Evolutionary conservation across 92 coral and sea anemone species (phyloP).

Genomic region (Parazoanthus swiftii): DNA sequence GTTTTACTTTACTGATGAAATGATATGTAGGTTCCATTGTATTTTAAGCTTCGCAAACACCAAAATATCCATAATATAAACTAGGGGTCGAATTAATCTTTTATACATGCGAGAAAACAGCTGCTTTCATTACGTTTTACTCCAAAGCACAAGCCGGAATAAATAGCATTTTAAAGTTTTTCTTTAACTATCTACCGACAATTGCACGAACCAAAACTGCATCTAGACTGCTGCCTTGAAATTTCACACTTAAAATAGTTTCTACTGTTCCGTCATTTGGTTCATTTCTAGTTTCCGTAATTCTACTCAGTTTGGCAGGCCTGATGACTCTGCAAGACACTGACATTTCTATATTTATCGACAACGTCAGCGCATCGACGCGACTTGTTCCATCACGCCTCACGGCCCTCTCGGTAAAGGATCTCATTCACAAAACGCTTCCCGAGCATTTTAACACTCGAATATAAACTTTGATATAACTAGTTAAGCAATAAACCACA

Average conservation of each 20-base stretch:
- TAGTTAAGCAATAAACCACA: neutral
- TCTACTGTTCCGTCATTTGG: neutral
- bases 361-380: conserved; percentile 28
- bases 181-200: neutral
- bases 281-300: neutral
- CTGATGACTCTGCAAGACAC: neutral
- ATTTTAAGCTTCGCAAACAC: neutral
- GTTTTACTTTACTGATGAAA: no score
- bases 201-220: neutral
- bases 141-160: neutral
- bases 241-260: neutral
- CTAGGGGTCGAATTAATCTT: neutral
- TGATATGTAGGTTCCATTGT: no score
- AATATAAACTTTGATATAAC: neutral
- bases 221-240: neutral
- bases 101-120: conserved; percentile 1
- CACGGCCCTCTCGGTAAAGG: no score
- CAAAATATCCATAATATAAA: neutral
- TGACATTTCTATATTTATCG: conserved; percentile 7
- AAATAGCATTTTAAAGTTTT: neutral
- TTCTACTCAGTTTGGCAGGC: neutral
- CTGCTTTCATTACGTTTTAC: neutral
- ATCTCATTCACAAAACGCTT: neutral
- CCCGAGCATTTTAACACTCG: neutral
- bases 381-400: neutral